phyloP scores from a whole-genome alignment of 2,113 vertebrate genomes.

The Polypterus bichir region DNA sequence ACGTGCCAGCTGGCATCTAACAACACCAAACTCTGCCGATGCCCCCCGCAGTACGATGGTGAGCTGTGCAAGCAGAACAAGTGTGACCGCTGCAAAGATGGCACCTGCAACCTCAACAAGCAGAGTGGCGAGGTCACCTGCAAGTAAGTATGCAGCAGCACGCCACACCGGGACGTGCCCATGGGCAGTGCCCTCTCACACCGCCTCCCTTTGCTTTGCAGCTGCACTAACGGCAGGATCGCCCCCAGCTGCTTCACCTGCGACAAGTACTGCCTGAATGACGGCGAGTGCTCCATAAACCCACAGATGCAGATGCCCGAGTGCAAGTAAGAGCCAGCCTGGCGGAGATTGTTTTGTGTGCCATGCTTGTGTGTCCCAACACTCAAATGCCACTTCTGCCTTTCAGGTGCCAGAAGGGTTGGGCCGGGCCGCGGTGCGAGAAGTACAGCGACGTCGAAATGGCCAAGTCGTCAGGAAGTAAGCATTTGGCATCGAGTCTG shows the following conservation, averaged over 20 bases:
- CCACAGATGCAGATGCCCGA: slow-evolving; percentile 58
- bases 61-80: slow-evolving; percentile 63
- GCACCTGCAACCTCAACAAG: slow-evolving; percentile 57
- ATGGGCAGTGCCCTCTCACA: background rate
- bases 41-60: slow-evolving; percentile 59
- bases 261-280: slow-evolving; percentile 63
- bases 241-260: slow-evolving; percentile 77
- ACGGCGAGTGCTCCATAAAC: slow-evolving; percentile 66
- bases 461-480: slow-evolving; percentile 34
- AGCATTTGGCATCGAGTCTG: too few relatives aligned
- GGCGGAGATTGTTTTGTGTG: background rate
- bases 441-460: slow-evolving; percentile 30
- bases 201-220: slow-evolving; percentile 26
- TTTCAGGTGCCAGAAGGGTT: slow-evolving; percentile 39
- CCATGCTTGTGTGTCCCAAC: background rate
- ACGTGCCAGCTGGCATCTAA: slow-evolving; percentile 64
- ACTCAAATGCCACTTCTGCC: background rate
- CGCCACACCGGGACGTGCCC: background rate
- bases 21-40: slow-evolving; percentile 64
- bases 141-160: slow-evolving; percentile 46
- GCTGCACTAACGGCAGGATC: slow-evolving; percentile 61
- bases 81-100: slow-evolving; percentile 74
- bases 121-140: slow-evolving; percentile 63
- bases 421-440: slow-evolving; percentile 43
- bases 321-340: slow-evolving; percentile 68